A percentile compares a stretch with the other conserved stretches of the same genome.
Conservation (phyloP, 2,113 vertebrate genomes). For the Merops nubicus region DNA sequence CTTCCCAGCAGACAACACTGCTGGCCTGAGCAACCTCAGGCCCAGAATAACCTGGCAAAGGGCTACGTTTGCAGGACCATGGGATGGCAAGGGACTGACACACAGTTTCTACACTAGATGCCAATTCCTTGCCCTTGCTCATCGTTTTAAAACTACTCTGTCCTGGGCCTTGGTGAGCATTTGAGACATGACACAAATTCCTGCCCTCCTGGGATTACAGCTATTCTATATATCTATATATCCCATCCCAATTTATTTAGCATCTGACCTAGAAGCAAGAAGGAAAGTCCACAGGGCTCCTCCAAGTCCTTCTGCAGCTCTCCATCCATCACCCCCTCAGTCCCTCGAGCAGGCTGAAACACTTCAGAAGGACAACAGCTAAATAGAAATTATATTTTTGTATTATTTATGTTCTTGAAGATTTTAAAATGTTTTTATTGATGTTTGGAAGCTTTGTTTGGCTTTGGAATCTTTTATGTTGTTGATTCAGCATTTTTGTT, state of each 20-base stretch:
- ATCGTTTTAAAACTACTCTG: neutral
- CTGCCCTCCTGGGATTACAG: neutral
- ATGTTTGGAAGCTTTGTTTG: neutral
- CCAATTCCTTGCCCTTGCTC: neutral
- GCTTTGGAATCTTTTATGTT: neutral
- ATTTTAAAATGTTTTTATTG: neutral
- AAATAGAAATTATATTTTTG: neutral
- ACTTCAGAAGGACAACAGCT: neutral
- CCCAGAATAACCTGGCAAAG: neutral
- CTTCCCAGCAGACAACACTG: neutral
- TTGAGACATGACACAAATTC: neutral
- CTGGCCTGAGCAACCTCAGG: neutral
- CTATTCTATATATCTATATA: neutral
- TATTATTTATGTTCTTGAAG: neutral
- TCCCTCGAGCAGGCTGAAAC: neutral
- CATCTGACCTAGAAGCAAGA: neutral
- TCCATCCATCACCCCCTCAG: neutral
- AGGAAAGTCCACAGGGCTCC: fast-evolving
- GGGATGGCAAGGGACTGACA: neutral
- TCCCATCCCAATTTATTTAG: neutral
- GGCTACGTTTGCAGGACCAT: neutral
- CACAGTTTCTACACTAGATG: neutral
- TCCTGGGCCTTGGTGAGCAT: neutral
- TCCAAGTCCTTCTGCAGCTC: neutral
- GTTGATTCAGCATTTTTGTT: neutral